Conservation (phyloP, 2,113 vertebrate genomes). For the Mobula birostris region DNA sequence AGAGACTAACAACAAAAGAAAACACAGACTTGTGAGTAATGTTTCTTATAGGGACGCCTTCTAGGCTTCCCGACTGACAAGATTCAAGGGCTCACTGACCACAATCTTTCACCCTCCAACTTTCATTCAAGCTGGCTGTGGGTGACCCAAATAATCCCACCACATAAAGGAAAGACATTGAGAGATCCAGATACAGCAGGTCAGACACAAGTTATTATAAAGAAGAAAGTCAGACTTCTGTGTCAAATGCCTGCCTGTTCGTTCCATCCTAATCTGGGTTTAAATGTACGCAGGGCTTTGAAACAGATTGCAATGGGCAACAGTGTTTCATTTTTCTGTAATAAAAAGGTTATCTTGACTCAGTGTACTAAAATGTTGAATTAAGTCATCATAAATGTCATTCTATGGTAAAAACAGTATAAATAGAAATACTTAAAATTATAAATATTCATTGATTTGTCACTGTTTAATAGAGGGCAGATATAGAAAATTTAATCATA, state of each 20-base stretch:
- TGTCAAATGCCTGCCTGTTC: not conserved
- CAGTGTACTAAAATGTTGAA: not conserved
- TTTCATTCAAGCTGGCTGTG: not conserved
- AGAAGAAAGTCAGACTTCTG: not conserved
- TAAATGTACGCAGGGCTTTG: not conserved
- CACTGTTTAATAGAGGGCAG: not conserved
- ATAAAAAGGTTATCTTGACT: not conserved
- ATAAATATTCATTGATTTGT: slow-evolving; percentile 6
- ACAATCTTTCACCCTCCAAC: not conserved
- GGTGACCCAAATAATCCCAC: not conserved
- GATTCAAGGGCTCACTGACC: not conserved
- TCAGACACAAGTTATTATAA: not conserved
- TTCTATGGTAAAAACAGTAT: not conserved
- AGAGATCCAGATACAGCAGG: not conserved
- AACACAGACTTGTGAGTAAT: not conserved
- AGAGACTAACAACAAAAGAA: not conserved
- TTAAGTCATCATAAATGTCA: not conserved
- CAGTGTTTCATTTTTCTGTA: slow-evolving; percentile 4
- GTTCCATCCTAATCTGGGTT: not conserved
- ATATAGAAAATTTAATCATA: slow-evolving; percentile 25
- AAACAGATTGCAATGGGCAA: not conserved
- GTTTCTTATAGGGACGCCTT: not conserved
- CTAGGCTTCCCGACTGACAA: not conserved
- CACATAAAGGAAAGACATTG: not conserved
- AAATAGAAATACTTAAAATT: not conserved